These are phyloP conservation scores for Agrochola circellaris DNA, from an alignment of 2,888 invertebrate species.

Conservation along the genomic window DNA sequence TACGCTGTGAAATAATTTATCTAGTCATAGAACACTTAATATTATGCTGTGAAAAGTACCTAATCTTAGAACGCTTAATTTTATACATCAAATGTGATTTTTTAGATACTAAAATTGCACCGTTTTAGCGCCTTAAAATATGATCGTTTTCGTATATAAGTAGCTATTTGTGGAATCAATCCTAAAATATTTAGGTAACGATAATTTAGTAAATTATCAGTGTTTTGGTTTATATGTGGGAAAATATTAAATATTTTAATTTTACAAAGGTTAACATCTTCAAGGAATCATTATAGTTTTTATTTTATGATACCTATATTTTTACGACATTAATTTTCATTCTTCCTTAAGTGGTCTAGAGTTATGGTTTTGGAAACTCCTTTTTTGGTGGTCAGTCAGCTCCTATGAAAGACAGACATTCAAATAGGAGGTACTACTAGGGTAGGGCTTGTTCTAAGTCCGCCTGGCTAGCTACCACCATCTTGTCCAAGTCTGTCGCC, in stretches of 20 bases:
- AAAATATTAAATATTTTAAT: conserved; percentile 59
- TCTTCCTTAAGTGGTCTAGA: conserved; percentile 22
- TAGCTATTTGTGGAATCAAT: conserved; percentile 24
- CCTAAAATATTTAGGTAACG: conserved; percentile 67
- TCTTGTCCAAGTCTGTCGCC: too few species aligned
- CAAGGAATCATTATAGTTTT: conserved; percentile 48
- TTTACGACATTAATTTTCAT: conserved; percentile 28
- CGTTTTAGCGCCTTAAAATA: too few species aligned
- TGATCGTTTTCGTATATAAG: too few species aligned
- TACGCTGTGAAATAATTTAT: too few species aligned
- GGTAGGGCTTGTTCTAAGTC: too few species aligned
- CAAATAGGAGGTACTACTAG: neutral
- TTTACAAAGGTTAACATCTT: conserved; percentile 36
- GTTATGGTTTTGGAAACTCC: conserved; percentile 28
- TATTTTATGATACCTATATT: conserved; percentile 50
- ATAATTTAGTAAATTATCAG: conserved; percentile 70
- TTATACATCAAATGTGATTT: too few species aligned
- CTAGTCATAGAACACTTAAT: too few species aligned
- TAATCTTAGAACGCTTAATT: too few species aligned
- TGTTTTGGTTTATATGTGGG: conserved; percentile 57
- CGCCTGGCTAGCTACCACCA: too few species aligned
- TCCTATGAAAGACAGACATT: neutral
- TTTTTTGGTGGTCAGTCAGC: neutral
- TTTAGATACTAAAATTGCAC: too few species aligned
- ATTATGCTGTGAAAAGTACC: too few species aligned